Evolutionary conservation across 1,140 invertebrate species (phyloP), one percentile per base, ranked within the genome.

Genomic region (Lucilia sericata): DNA sequence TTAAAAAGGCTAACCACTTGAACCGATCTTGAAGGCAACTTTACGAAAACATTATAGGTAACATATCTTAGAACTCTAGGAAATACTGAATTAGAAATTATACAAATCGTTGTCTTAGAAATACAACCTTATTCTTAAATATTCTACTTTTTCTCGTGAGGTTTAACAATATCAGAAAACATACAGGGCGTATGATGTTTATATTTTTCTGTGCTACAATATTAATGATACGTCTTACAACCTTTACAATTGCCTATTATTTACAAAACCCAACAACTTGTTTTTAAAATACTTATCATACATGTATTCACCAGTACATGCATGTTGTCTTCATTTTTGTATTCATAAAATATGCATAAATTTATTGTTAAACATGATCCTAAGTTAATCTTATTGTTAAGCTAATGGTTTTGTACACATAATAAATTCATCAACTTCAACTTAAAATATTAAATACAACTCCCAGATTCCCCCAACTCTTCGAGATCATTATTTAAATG

Each of bases 321-420:
- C n/a, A n/a, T 60, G 55, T 30, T 60, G 55, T 30, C 25, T 30
- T 30, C n/a, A 60, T 60, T 2, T 55, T 4, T 21, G 7, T 25
- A 25, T 25, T 70, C 10, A 21, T 70, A 21, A 70, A 70, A 70
- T 70, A 21, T 70, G 65, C n/a, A 70, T 70, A 70, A 70, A 70
- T 70, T 70, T 21, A 70, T 70, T 21, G 65, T 25, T 70, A 9
- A 70, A 70, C 65, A 70, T 70, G 21, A 70, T 70, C 65, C 65
- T 21, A 70, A 70, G 65, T 70, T 70, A 70, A 70, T 70, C 65
- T 70, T 21, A 70, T 70, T 70, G 65, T 70, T 70, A 70, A 70
- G 65, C 65, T 70, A 70, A 70, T 70, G n/a, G 65, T 10, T 25
- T n/a, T 21, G n/a, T 70, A 12, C 65, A 21, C 65, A 70, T 70